Percentiles rank a stretch among this genome's conserved stretches.
These are phyloP conservation scores for Aphodius sticticus DNA, from an alignment of 2,888 invertebrate species.

Conservation along the genomic window DNA sequence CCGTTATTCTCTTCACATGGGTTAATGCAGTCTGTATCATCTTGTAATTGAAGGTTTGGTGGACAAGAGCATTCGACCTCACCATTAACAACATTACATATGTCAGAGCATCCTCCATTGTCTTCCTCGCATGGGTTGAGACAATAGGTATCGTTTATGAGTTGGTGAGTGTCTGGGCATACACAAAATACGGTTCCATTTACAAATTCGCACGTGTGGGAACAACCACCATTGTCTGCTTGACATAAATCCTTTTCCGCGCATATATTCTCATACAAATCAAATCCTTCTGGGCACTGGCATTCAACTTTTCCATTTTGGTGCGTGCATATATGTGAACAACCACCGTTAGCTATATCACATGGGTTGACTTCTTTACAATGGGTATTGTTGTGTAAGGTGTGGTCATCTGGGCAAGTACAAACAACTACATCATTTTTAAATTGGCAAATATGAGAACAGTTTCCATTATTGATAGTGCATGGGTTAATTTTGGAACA, in stretches of 20 bases:
- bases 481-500: slow-evolving; percentile 52
- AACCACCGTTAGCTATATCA: slow-evolving; percentile 66
- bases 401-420: slow-evolving; percentile 63
- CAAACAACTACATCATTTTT: slow-evolving; percentile 59
- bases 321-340: slow-evolving; percentile 66
- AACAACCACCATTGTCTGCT: slow-evolving; percentile 57
- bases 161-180: slow-evolving; percentile 33
- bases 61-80: slow-evolving; percentile 57
- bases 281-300: slow-evolving; percentile 52
- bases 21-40: slow-evolving; percentile 39
- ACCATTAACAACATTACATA: slow-evolving; percentile 62
- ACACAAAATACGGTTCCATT: slow-evolving; percentile 61
- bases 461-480: slow-evolving; percentile 55
- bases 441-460: slow-evolving; percentile 62
- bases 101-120: slow-evolving; percentile 66
- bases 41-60: slow-evolving; percentile 28
- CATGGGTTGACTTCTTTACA: slow-evolving; percentile 66
- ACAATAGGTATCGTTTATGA: slow-evolving; percentile 30
- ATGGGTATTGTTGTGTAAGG: slow-evolving; percentile 59
- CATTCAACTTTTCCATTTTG: slow-evolving; percentile 61
- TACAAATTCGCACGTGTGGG: slow-evolving; percentile 64
- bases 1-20: slow-evolving; percentile 62
- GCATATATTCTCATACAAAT: slow-evolving; percentile 48
- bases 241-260: slow-evolving; percentile 39
- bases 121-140: slow-evolving; percentile 56